Evolutionary conservation across 1,140 invertebrate genomes (phyloP), one percentile per base, ranked within the genome.

Genomic region (Drosophila guanche): DNA sequence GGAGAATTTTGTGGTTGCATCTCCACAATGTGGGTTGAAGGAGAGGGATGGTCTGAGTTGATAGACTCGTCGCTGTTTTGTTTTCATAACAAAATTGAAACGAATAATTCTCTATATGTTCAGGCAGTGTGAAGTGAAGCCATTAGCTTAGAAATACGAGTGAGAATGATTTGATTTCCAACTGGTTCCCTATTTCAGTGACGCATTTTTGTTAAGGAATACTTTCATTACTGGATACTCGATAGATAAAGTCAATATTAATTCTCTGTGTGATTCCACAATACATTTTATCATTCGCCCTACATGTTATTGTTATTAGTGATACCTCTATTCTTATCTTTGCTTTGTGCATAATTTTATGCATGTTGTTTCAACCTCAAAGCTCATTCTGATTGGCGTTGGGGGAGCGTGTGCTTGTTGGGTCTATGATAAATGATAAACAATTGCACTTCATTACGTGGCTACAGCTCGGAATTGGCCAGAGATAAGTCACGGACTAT

Each of bases 371-470:
- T n/a, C 33, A 22, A 41, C 16, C 29, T 14, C 16, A 29, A 3
- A 22, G 12, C 45, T 37, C 33, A 33, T 43, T 52, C 4, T 7
- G 23, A 7, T 33, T 0, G 1, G 8, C n/a, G 40, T 53, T 59
- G 43, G 41, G 5, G 3, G 47, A 47, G 8, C 7, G 10, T 6
- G 47, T 47, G 8, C 5, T 27, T n/a, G 4, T 27, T n/a, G 37
- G 2, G 4, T 10, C 12, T 25, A 2, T 23, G 65, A 68, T 68
- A 68, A 55, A n/a, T n/a, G 20, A 10, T 25, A 12, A n/a, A 12
- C 8, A 25, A 68, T 48, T 52, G 10, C 8, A 20, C 55, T 56
- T 52, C n/a, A 42, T 55, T 68, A 68, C 65, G 65, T 68, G 65
- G 25, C 47, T 6, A 14, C n/a, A 52, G 33, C 42, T 14, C n/a